Base-by-base conservation (phyloP, 2,888 invertebrate genomes). In the Cyrtodaria siliqua region DNA sequence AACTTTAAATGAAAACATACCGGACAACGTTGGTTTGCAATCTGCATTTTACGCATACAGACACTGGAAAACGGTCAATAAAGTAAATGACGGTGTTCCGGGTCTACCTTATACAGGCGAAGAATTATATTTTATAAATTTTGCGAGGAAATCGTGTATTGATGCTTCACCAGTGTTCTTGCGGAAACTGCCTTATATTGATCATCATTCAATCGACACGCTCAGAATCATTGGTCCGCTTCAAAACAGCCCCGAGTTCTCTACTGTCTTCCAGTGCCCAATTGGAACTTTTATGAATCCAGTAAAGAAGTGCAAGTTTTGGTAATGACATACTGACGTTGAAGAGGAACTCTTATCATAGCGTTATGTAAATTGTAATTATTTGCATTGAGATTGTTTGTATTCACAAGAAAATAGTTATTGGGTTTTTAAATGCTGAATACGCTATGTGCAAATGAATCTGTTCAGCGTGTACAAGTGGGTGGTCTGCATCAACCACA, bases 41-140 rank as follows among this genome's bases (percentile, higher is more conserved):
- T 23, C 57, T 6, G 62, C 56, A 29, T 71, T 55, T 50, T 12
- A 56, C 18, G 70, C 70, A 8, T 71, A 71, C 24, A 42, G 55
- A 20, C 16, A 14, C 3, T 63, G 47, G 50, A 63, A 71, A 42
- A 16, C 40, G 6, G 42, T 44, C 16, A 63, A 16, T 26, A 56
- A 47, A 16, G 18, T 50, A 6, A 29, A 49, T 2, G 50, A 57
- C 12, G 3, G 29, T 1, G 20, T 57, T 9, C 57, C 33, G 1
- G 33, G 33, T 33, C 20, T 71, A 16, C 70, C 70, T 16, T 71
- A 63, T 33, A 71, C 57, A 6, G 70, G 63, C 20, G 70, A 71
- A 27, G 42, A 71, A 20, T 40, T 71, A 38, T 71, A 38, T 23
- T 71, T 71, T 33, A 71, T 71, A 9, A 71, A 71, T 24, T 23